These are phyloP conservation scores for Terebella lapidaria DNA, from an alignment of 2,888 invertebrate genomes.

Conservation along the genomic window DNA sequence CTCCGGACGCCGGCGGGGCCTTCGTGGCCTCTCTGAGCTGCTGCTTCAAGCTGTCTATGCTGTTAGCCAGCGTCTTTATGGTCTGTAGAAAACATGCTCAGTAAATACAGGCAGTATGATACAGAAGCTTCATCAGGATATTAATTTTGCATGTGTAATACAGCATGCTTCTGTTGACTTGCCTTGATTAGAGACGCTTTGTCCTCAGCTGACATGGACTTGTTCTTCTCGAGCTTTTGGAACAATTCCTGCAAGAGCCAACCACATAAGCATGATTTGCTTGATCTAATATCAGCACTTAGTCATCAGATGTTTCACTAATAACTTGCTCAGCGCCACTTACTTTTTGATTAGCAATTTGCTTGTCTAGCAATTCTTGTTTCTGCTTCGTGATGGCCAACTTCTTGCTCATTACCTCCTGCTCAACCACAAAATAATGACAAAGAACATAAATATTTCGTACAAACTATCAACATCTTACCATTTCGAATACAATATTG, in stretches of 20 bases:
- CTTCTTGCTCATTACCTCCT: slow-evolving; percentile 66
- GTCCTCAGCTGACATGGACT: slow-evolving; percentile 59
- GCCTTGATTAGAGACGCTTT: slow-evolving; percentile 63
- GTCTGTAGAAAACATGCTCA: slow-evolving; percentile 56
- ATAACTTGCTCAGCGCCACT: too few relatives aligned
- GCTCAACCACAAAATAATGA: too few relatives aligned
- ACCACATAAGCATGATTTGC: too few relatives aligned
- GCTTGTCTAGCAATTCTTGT: slow-evolving; percentile 79
- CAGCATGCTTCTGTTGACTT: too few relatives aligned
- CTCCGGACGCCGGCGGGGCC: background rate
- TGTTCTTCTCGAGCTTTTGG: slow-evolving; percentile 73
- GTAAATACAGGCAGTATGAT: too few relatives aligned
- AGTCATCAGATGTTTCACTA: too few relatives aligned
- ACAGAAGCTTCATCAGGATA: too few relatives aligned
- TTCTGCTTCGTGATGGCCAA: slow-evolving; percentile 78
- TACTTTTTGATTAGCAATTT: slow-evolving; percentile 79
- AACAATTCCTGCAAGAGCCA: slow-evolving; percentile 60
- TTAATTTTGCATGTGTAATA: too few relatives aligned
- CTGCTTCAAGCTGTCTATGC: slow-evolving; percentile 69
- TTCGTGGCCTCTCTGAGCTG: background rate
- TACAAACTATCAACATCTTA: too few relatives aligned
- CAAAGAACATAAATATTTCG: too few relatives aligned
- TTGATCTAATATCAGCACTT: too few relatives aligned
- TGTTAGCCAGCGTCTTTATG: slow-evolving; percentile 75
- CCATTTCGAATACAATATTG: too few relatives aligned